Evolutionary conservation across 2,888 invertebrate species (phyloP), one percentile per base, ranked within the genome.

Genomic region (Spisula subtruncata): DNA sequence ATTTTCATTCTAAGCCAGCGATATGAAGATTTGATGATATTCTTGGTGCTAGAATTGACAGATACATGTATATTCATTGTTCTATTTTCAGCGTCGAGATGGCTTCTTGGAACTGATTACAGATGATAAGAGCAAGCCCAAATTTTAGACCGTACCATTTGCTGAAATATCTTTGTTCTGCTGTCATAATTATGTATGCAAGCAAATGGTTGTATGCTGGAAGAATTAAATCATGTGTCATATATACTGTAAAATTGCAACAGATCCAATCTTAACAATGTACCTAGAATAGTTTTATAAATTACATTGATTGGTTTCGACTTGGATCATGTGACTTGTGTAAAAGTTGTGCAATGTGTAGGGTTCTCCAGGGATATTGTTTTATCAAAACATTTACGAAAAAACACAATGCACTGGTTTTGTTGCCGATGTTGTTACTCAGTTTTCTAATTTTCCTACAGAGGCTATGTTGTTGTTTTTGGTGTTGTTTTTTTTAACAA

Each of bases 71-170:
- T 32, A 32, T 35, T 32, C 32, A 18, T 18, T 16, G 0, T 75
- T 75, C 16, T 75, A 18, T 32, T 91, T 89, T 85, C 86, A 91
- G 90, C 81, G 75, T 46, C 56, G 81, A 81, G 88, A 91, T n/a
- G 12, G 41, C 20, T 91, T 89, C 75, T 60, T 91, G 41, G 90
- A 91, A 41, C 60, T 89, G 18, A 66, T 91, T 81, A 79, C 82
- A 16, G 90, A 91, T 75, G 90, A 91, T 35, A 86, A 89, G 80
- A 87, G 82, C 12, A 86, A 89, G 32, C 83, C 56, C 1, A 82
- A 16, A 32, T 18, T 5, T 29, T 81, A 81, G 8, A 48, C 12
- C 5, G 25, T 66, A 2, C 60, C 60, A 25, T 66, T n/a, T n/a
- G 10, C 60, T 25, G 51, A 51, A 16, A 51, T 48, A 8, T 5